Base-by-base conservation (phyloP, 1,140 invertebrate genomes). In the Tetramorium alpestre region DNA sequence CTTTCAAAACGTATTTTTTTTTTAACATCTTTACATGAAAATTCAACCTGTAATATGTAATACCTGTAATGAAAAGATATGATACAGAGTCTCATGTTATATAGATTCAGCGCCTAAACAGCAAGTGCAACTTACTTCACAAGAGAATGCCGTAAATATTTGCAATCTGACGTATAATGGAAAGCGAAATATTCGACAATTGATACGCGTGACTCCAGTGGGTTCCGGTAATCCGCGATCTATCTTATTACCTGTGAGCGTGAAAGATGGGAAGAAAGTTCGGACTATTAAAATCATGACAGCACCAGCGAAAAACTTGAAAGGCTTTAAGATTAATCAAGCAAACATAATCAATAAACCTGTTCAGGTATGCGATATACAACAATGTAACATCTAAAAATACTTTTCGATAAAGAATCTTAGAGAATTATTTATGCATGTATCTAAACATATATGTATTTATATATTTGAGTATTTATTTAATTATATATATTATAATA, bases 241-340 rank as follows among this genome's bases (percentile, higher is more conserved):
- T 0, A 96, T 97, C 72, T 93, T 97, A 1, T 93, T 97, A 56
- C 97, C 97, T 0, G 96, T 97, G 2, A 97, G 96, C n/a, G 94
- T 97, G 41, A 97, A 97, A 89, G 96, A 96, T 54, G 96, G 96
- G 95, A 97, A 97, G 91, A 96, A 97, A 90, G 95, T 97, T 11
- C 96, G 96, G 73, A 96, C 96, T 0, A 97, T 97, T 65, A 97
- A 97, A 94, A 97, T 97, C n/a, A 96, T 97, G 54, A 97, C 97
- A 0, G 94, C 96, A 0, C 96, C 96, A 56, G 93, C 93, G 10
- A 93, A 90, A 70, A 94, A 94, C 62, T 78, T 94, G 3, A 95
- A 94, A 72, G 91, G 92, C 6, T 94, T 95, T 56, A 95, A 94
- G 77, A 93, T 94, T 49, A 92, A 94, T 56, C 93, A 94, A 51